Conservation (phyloP, 2,113 vertebrate species). For the Actenoides lindsayi region DNA sequence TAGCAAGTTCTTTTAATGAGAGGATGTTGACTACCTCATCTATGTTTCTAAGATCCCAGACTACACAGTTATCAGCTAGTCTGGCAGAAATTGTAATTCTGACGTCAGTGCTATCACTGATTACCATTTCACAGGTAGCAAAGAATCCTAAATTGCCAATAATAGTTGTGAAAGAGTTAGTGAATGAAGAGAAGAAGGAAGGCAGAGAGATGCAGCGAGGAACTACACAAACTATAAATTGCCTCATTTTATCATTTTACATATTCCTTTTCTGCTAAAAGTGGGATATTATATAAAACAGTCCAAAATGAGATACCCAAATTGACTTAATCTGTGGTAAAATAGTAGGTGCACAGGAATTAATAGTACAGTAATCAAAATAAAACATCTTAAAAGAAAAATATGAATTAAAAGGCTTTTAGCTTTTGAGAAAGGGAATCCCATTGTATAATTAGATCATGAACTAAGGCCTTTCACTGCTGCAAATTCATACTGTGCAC, state of each 20-base stretch:
- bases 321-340: constrained; percentile 38
- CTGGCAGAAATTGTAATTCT: constrained; percentile 12
- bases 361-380: constrained; percentile 53
- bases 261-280: constrained; percentile 8
- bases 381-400: constrained; percentile 40
- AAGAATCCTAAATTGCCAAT: constrained; percentile 29
- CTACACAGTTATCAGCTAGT: background rate
- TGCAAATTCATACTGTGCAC: constrained; percentile 59
- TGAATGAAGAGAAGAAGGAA: background rate
- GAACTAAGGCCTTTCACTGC: constrained; percentile 53
- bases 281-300: constrained; percentile 20
- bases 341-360: constrained; percentile 50
- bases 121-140: constrained; percentile 10
- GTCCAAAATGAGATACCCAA: background rate
- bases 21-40: background rate
- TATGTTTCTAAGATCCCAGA: background rate
- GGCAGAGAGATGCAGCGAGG: background rate
- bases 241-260: constrained; percentile 14
- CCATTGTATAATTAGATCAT: constrained; percentile 68
- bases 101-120: constrained; percentile 13
- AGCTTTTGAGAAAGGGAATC: constrained; percentile 62
- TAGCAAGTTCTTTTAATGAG: background rate
- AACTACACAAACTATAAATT: constrained; percentile 14
- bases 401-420: constrained; percentile 53
- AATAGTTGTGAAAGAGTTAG: constrained; percentile 8